Evolutionary conservation across 2,797 vertebrate genomes (phyloP), one percentile per base, ranked within the genome.

Genomic region (Anguilla anguilla): DNA sequence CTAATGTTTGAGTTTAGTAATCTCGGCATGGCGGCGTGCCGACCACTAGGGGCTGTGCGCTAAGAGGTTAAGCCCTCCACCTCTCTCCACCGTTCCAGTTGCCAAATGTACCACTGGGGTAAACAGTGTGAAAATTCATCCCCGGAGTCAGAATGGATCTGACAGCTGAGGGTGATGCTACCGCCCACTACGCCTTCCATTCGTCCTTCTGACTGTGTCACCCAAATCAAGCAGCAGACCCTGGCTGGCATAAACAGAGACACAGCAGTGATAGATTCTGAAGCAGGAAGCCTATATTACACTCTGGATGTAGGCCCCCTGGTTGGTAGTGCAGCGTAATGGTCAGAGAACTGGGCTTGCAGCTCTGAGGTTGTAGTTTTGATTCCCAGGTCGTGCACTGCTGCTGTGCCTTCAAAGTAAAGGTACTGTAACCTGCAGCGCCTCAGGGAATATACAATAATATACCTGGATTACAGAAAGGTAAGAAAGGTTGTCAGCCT

Each of bases 131-230:
- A 85, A 83, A 91, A 72, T 0, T 35, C 64, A 46, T 88, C 19
- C 35, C 85, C 22, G 15, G 51, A 77, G 19, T 88, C 88, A 19
- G 59, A 74, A 25, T 13, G 59, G 13, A 88, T 87, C 25, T 85
- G 25, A 61, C 92, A 92, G 5, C 67, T 86, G 10, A 91, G 85
- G 39, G 88, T 86, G 85, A 86, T 6, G 25, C 89, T 92, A 85
- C 87, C 72, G 59, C 86, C 88, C 0, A 82, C 72, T 15, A 59
- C 43, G 0, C 22, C 22, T 25, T 87, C 25, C 15, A 88, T 85
- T 22, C n/a, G 10, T 3, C 88, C 84, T 55, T 85, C 72, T 81
- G 77, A 10, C 79, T 92, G 92, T 15, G 88, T 83, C 77, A 92
- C 91, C 46, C 35, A 55, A 79, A 88, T 64, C 39, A 82, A 19